phyloP scores from a whole-genome alignment of 1,140 invertebrate species.

The Penaeus vannamei region DNA sequence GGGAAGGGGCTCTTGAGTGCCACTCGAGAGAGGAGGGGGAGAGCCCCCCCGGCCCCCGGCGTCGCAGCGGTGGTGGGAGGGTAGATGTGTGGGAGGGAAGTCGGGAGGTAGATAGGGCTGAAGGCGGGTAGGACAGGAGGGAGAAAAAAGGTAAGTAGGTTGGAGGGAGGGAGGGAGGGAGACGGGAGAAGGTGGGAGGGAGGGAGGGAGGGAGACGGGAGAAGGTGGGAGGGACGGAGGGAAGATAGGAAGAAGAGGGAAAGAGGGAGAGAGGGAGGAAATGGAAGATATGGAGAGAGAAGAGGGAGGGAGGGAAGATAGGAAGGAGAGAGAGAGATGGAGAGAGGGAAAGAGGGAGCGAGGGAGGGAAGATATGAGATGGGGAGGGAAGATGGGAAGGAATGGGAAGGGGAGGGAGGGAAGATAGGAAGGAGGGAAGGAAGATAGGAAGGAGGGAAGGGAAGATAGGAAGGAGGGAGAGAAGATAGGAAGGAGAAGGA shows the following conservation, averaged over 20 bases:
- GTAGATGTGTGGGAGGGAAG: not conserved
- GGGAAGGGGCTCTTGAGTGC: constrained; percentile 56
- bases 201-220: not conserved
- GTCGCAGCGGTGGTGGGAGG: not conserved
- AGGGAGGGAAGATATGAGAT: not conserved
- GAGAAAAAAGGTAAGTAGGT: not conserved
- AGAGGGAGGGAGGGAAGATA: not conserved
- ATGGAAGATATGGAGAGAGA: not conserved
- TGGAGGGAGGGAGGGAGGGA: not conserved
- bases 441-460: not conserved
- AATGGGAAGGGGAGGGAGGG: too few relatives aligned
- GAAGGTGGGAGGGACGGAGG: not conserved
- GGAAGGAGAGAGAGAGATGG: not conserved
- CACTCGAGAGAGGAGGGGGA: constrained; percentile 42
- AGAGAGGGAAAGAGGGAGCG: not conserved
- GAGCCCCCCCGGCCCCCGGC: not conserved
- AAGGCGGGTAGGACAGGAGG: not conserved
- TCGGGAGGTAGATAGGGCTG: not conserved
- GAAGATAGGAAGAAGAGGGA: not conserved
- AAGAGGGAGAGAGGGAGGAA: not conserved
- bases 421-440: not conserved
- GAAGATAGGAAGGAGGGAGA: not conserved
- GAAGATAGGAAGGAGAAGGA: not conserved
- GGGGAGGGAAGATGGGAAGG: not conserved
- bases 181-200: not conserved